Base-by-base conservation (phyloP, 37 sponge, comb jelly and placozoan genomes). In the Chondrilla cf. caribensis region DNA sequence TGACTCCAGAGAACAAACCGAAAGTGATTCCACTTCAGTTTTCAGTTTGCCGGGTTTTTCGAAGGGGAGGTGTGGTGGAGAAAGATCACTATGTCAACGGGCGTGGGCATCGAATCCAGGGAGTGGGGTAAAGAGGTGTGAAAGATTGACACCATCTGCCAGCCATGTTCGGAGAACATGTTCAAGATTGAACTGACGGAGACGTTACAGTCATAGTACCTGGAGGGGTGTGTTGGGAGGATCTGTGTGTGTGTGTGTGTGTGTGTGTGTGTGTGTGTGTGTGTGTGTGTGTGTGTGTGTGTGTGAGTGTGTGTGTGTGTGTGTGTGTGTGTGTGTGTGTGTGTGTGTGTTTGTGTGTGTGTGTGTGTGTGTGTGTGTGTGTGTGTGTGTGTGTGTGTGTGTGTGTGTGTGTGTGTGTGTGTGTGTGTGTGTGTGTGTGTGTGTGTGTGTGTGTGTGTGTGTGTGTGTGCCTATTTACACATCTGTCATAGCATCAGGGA, bases 101-200 rank as follows among this genome's bases (percentile, higher is more conserved):
- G 76, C 1, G 24, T n/a, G 40, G 76, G 76, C n/a, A 18, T 0
- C 5, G 44, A 31, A 40, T 73, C 76, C 76, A 73, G 76, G 8
- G 76, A 24, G 76, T 73, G 76, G 2, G 76, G 76, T 41, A 73
- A 1, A 11, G n/a, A 17, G 18, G 76, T 73, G 76, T 85, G 83
- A 47, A 86, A 90, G 57, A 86, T 86, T 14, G 86, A 82, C 38
- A 81, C 80, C 36, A 86, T 54, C 35, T 66, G 78, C 90, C 90
- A 90, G 29, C 90, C 86, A 58, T 90, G 90, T 60, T 86, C 83
- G 17, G 86, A 80, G 64, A 90, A 90, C 21, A 83, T 70, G 81
- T 85, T 90, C 54, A 90, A 58, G 38, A 90, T 51, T 5, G 67
- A 38, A 24, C 86, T 64, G 43, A 85, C 86, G 0, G 86, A n/a